phyloP scores from a whole-genome alignment of 2,113 vertebrate genomes.

The Pionites leucogaster region DNA sequence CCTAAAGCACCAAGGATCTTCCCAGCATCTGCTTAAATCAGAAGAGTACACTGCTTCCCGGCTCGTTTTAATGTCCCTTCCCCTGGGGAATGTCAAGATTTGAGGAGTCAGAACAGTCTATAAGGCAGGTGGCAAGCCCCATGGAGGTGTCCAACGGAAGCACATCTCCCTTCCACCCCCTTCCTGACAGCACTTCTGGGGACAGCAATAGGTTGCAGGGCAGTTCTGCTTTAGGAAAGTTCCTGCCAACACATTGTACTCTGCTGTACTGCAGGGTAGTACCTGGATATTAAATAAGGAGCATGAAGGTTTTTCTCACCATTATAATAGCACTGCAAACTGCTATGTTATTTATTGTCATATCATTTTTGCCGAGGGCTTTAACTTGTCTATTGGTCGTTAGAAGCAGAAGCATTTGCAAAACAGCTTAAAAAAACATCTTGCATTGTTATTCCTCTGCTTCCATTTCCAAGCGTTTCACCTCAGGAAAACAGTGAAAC shows the following conservation, averaged over 20 bases:
- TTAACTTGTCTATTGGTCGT: slow-evolving; percentile 4
- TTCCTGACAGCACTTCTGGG: neutral
- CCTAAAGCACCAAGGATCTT: neutral
- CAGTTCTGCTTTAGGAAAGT: neutral
- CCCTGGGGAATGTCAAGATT: neutral
- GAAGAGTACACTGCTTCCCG: neutral
- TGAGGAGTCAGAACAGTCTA: neutral
- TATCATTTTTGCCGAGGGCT: slow-evolving; percentile 35
- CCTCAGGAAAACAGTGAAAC: neutral
- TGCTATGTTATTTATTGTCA: slow-evolving; percentile 41
- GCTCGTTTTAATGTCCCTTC: slow-evolving; percentile 31
- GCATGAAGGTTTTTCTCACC: neutral
- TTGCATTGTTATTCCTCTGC: neutral
- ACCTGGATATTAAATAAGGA: slow-evolving; percentile 38
- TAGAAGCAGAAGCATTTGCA: slow-evolving; percentile 29
- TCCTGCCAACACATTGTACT: neutral
- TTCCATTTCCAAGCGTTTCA: slow-evolving; percentile 8
- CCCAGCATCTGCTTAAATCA: slow-evolving; percentile 16
- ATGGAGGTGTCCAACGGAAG: neutral
- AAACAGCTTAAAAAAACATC: slow-evolving; percentile 1
- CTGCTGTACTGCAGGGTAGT: neutral
- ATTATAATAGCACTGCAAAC: slow-evolving; percentile 10
- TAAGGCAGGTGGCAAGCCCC: slow-evolving; percentile 13
- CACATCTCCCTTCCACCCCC: neutral
- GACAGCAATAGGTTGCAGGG: neutral